Percentiles rank a stretch among this genome's conserved stretches.
These are phyloP conservation scores for Leptoclinus maculatus DNA, from an alignment of 2,797 vertebrate genomes.

Conservation along the genomic window DNA sequence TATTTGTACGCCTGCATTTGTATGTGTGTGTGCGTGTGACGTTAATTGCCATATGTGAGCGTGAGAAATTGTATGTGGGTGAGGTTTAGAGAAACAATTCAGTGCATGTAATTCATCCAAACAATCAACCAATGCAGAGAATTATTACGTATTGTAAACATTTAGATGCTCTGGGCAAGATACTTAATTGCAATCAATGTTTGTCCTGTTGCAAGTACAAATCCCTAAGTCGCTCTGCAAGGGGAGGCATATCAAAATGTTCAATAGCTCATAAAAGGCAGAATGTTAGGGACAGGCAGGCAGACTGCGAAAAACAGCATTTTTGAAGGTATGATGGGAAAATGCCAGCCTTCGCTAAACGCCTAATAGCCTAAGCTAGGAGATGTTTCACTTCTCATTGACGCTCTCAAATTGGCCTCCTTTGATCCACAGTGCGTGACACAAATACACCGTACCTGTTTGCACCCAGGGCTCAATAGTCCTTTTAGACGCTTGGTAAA, in stretches of 20 bases:
- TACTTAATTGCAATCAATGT: conserved; percentile 84
- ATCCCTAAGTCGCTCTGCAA: conserved; percentile 63
- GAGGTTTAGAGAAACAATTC: conserved; percentile 73
- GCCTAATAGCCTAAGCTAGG: conserved; percentile 67
- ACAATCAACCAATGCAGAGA: conserved; percentile 77
- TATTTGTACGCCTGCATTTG: conserved; percentile 65
- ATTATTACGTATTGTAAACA: conserved; percentile 83
- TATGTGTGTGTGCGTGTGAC: conserved; percentile 45
- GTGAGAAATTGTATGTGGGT: conserved; percentile 73
- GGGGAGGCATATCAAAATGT: conserved; percentile 63
- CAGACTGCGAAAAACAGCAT: conserved; percentile 59
- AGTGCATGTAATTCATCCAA: conserved; percentile 78
- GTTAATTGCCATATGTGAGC: conserved; percentile 76
- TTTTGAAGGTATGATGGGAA: conserved; percentile 66
- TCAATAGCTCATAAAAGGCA: conserved; percentile 71
- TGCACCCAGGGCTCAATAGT: conserved; percentile 49
- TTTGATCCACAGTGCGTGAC: conserved; percentile 71
- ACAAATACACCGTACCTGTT: conserved; percentile 72
- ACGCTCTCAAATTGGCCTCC: conserved; percentile 69
- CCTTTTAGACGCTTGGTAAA: conserved; percentile 52
- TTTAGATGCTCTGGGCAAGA: conserved; percentile 81
- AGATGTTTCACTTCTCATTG: conserved; percentile 74
- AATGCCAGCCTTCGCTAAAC: conserved; percentile 70
- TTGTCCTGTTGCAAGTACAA: conserved; percentile 72
- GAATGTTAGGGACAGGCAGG: conserved; percentile 58